These are phyloP conservation scores for Chlamydotis undulata DNA, from an alignment of 2,113 vertebrate species.

Conservation along the genomic window DNA sequence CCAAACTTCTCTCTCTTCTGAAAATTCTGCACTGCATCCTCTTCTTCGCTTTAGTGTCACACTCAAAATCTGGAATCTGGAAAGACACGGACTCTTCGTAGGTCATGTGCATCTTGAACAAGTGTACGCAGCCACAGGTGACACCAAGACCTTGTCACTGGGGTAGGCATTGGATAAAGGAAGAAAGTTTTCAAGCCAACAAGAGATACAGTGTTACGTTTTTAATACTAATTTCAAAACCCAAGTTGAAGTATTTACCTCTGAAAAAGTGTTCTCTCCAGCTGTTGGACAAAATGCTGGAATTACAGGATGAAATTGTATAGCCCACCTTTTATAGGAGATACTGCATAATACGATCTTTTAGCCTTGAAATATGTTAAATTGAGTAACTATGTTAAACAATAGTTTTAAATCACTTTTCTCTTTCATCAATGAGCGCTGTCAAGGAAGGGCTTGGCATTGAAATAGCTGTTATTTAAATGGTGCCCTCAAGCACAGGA, in stretches of 20 bases:
- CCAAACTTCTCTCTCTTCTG: neutral
- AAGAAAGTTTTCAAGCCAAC: neutral
- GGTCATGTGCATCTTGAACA: neutral
- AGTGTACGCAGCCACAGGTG: neutral
- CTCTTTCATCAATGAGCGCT: constrained; percentile 74
- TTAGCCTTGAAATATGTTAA: neutral
- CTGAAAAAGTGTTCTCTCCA: neutral
- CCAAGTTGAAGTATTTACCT: neutral
- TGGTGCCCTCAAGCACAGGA: constrained; percentile 86
- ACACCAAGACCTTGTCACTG: neutral
- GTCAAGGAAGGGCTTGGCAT: constrained; percentile 86
- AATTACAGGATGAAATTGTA: neutral
- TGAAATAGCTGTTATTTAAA: constrained; percentile 87
- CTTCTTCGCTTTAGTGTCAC: neutral
- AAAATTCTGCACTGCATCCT: neutral
- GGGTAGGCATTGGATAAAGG: neutral
- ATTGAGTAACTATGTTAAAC: constrained; percentile 17
- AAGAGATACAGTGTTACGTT: neutral
- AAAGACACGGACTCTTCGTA: neutral
- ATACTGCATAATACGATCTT: neutral
- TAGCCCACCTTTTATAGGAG: neutral
- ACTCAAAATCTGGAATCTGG: neutral
- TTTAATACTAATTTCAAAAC: neutral
- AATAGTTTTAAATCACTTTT: constrained; percentile 21
- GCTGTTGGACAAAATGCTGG: neutral